Percentiles rank a stretch among this genome's conserved stretches.
Conservation (phyloP, 2,888 invertebrate genomes). For the Bruchidius siliquastri region DNA sequence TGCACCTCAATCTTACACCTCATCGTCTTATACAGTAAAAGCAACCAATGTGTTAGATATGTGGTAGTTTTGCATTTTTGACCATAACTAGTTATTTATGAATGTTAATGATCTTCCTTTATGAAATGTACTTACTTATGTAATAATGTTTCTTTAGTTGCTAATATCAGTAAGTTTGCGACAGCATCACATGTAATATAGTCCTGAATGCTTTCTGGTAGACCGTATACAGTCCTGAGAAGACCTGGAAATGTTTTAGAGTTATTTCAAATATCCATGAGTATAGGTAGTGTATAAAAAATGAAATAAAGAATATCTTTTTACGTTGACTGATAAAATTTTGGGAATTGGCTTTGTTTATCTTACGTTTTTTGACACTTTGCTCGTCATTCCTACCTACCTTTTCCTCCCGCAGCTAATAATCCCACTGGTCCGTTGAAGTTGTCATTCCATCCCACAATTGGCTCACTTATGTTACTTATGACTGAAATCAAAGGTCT, state of each 20-base stretch:
- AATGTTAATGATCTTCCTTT: too few species aligned
- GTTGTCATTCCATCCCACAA: slow-evolving; percentile 74
- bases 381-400: slow-evolving; percentile 18
- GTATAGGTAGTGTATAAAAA: too few species aligned
- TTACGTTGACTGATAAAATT: neutral
- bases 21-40: too few species aligned
- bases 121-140: slow-evolving; percentile 21
- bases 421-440: slow-evolving; percentile 84
- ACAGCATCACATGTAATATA: slow-evolving; percentile 32
- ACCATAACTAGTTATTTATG: too few species aligned
- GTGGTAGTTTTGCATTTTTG: too few species aligned
- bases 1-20: too few species aligned
- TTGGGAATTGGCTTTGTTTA: neutral
- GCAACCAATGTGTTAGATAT: too few species aligned
- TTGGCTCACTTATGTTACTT: slow-evolving; percentile 20
- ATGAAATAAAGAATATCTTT: too few species aligned
- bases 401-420: slow-evolving; percentile 52
- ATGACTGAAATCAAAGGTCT: slow-evolving; percentile 21
- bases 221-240: slow-evolving; percentile 26
- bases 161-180: slow-evolving; percentile 18
- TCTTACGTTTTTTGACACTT: too few species aligned
- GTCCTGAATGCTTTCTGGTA: slow-evolving; percentile 25
- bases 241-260: slow-evolving; percentile 21
- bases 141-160: slow-evolving; percentile 14
- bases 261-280: neutral